A percentile compares a stretch with the other conserved stretches of the same genome.
These are phyloP conservation scores for Chelonia mydas DNA, from an alignment of 2,797 vertebrate genomes.

Conservation along the genomic window DNA sequence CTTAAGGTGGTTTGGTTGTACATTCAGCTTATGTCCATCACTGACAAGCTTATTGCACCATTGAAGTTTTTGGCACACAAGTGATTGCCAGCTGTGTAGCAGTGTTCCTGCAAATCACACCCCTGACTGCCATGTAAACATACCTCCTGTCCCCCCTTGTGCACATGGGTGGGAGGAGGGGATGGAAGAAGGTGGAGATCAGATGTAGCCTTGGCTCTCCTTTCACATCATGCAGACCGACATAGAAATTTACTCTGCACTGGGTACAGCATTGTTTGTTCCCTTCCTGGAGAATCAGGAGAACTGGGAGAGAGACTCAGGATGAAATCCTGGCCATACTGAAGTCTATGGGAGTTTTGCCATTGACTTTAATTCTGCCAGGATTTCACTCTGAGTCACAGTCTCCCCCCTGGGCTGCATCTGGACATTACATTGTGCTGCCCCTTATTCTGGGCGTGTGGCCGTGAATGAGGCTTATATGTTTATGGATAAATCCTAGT, in stretches of 20 bases:
- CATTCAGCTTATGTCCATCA: background rate
- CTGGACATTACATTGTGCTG: background rate
- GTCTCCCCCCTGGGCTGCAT: background rate
- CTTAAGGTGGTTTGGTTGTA: background rate
- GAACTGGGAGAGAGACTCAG: background rate
- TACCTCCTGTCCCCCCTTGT: background rate
- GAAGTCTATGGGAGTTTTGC: slow-evolving; percentile 30
- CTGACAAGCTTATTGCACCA: background rate
- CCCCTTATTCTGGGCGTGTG: slow-evolving; percentile 48
- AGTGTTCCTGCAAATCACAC: background rate
- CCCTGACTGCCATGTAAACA: background rate
- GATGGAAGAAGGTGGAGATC: background rate
- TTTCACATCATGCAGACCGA: background rate
- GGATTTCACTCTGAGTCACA: slow-evolving; percentile 61
- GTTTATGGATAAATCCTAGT: slow-evolving; percentile 50
- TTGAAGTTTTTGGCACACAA: background rate
- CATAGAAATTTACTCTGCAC: background rate
- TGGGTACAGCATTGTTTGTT: background rate
- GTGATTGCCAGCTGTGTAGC: background rate
- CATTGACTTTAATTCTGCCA: slow-evolving; percentile 28
- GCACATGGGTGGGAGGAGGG: background rate
- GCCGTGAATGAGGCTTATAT: slow-evolving; percentile 53
- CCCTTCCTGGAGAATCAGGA: background rate
- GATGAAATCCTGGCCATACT: background rate
- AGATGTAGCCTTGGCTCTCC: background rate